These are phyloP conservation scores for Sisyra terminalis DNA, from an alignment of 2,888 invertebrate species.

Conservation along the genomic window DNA sequence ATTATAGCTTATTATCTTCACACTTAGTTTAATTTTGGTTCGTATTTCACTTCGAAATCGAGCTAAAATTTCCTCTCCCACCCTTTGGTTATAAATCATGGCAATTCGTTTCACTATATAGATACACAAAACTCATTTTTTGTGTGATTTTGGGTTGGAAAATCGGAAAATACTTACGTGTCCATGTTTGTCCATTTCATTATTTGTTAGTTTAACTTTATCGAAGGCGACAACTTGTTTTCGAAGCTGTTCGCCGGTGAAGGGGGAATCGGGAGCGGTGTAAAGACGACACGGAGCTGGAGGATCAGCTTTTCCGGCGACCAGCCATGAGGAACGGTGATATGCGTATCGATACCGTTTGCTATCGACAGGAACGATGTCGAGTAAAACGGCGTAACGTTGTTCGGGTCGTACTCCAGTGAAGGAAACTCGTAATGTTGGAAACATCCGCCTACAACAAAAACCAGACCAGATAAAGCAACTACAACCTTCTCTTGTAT, in stretches of 20 bases:
- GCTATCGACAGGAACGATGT: slow-evolving; percentile 93
- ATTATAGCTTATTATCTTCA: too few relatives aligned
- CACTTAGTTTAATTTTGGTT: neutral
- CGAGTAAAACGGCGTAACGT: slow-evolving; percentile 84
- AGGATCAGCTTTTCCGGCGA: slow-evolving; percentile 96
- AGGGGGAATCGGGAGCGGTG: slow-evolving; percentile 93
- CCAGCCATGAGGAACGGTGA: slow-evolving; percentile 95
- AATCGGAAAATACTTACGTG: slow-evolving; percentile 67
- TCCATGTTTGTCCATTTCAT: slow-evolving; percentile 91
- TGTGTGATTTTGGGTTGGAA: neutral
- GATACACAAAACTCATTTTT: neutral
- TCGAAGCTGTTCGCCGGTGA: slow-evolving; percentile 84
- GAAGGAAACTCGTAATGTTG: slow-evolving; percentile 89
- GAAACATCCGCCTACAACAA: slow-evolving; percentile 86
- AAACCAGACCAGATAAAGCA: slow-evolving; percentile 6
- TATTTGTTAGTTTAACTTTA: slow-evolving; percentile 96
- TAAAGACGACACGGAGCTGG: slow-evolving; percentile 86
- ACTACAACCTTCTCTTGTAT: too few relatives aligned
- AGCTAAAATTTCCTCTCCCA: neutral
- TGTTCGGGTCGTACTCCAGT: slow-evolving; percentile 66
- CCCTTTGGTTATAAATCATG: neutral
- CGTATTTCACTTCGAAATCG: neutral
- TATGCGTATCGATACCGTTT: slow-evolving; percentile 96
- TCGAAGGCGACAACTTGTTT: slow-evolving; percentile 97
- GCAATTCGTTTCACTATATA: too few relatives aligned